Conservation (phyloP, 2,888 invertebrate species). For the Anticlea derivata region DNA sequence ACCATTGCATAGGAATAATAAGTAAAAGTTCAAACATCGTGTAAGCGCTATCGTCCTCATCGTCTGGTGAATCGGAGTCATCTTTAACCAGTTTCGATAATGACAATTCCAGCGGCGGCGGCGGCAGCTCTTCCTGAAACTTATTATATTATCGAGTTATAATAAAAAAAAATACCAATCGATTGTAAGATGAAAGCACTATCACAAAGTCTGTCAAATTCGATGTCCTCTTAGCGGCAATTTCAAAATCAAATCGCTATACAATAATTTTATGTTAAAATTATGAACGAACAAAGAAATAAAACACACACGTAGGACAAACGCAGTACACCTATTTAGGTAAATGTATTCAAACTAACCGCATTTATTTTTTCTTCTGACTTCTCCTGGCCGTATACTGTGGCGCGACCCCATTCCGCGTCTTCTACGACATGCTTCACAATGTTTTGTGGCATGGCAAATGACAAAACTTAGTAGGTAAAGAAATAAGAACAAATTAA, state of each 20-base stretch:
- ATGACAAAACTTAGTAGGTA: neutral
- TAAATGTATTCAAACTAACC: neutral
- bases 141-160: too few species aligned
- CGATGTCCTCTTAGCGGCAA: too few species aligned
- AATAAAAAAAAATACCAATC: too few species aligned
- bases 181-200: neutral
- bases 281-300: too few species aligned
- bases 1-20: too few species aligned
- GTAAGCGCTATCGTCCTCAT: constrained; percentile 1
- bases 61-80: neutral
- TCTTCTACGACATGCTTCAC: constrained; percentile 14
- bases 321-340: neutral
- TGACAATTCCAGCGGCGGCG: neutral
- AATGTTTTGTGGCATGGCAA: constrained; percentile 1
- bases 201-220: too few species aligned
- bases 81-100: constrained; percentile 5
- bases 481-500: neutral
- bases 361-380: constrained; percentile 3
- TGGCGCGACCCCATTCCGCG: constrained; percentile 12
- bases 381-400: constrained; percentile 10
- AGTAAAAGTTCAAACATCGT: constrained; percentile 9
- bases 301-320: too few species aligned
- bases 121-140: constrained; percentile 3
- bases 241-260: too few species aligned
- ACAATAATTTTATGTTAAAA: too few species aligned